A percentile compares a stretch with the other conserved stretches of the same genome.
These are phyloP conservation scores for Chouioia cunea DNA, from an alignment of 2,888 invertebrate genomes.

Conservation along the genomic window DNA sequence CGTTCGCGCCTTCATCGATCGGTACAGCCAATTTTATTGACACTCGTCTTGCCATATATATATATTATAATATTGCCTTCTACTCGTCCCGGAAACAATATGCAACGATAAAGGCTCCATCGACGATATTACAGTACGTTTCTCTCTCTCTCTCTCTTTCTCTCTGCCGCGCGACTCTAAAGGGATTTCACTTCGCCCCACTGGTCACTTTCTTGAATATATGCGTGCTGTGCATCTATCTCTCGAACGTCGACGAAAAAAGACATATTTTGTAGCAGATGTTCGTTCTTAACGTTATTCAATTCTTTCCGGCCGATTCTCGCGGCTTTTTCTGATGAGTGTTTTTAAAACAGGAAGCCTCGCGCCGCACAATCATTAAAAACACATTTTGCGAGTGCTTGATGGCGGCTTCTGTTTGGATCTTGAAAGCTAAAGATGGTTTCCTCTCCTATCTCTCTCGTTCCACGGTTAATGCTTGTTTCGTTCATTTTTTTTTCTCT, in stretches of 20 bases:
- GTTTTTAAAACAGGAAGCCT: slow-evolving; percentile 47
- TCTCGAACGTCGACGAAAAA: slow-evolving; percentile 53
- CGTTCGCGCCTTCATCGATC: neutral
- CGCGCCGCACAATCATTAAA: slow-evolving; percentile 55
- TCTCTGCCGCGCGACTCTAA: slow-evolving; percentile 56
- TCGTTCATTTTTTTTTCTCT: neutral
- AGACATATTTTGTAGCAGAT: slow-evolving; percentile 17
- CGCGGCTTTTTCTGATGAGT: neutral
- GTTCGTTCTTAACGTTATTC: slow-evolving; percentile 20
- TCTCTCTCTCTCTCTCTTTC: slow-evolving; percentile 51
- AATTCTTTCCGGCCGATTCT: slow-evolving; percentile 27
- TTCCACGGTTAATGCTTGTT: slow-evolving; percentile 17
- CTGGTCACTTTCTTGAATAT: slow-evolving; percentile 65
- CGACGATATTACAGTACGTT: slow-evolving; percentile 46
- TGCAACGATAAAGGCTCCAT: slow-evolving; percentile 67
- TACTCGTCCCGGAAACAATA: slow-evolving; percentile 63
- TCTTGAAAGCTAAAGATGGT: slow-evolving; percentile 48
- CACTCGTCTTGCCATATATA: slow-evolving; percentile 36
- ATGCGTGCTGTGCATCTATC: slow-evolving; percentile 65
- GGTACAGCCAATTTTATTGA: slow-evolving; percentile 60
- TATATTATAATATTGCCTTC: slow-evolving; percentile 62
- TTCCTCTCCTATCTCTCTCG: slow-evolving; percentile 22
- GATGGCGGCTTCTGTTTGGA: slow-evolving; percentile 34
- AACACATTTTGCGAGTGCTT: slow-evolving; percentile 51
- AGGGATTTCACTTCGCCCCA: slow-evolving; percentile 50